Percentiles rank a stretch among this genome's conserved stretches.
These are phyloP conservation scores for Lathronympha strigana DNA, from an alignment of 2,888 invertebrate species.

Conservation along the genomic window DNA sequence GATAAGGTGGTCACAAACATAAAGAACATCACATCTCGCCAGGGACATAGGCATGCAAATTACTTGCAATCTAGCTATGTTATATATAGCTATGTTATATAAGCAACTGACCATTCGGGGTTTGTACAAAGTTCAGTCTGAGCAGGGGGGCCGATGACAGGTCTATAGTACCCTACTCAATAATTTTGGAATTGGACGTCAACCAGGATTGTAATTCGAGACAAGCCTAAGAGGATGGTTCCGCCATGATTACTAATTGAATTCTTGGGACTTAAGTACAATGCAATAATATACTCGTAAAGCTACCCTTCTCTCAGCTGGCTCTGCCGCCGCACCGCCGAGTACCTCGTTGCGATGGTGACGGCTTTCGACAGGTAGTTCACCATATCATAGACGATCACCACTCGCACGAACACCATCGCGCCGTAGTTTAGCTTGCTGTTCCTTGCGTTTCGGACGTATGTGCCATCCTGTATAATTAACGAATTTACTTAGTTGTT, in stretches of 20 bases:
- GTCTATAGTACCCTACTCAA: too few relatives aligned
- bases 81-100: too few relatives aligned
- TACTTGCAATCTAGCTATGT: too few relatives aligned
- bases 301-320: constrained; percentile 89
- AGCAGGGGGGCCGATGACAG: too few relatives aligned
- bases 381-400: constrained; percentile 90
- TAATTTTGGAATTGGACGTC: too few relatives aligned
- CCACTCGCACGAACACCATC: constrained; percentile 96
- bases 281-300: background rate
- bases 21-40: too few relatives aligned
- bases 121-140: too few relatives aligned
- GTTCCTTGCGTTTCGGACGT: constrained; percentile 88
- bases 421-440: constrained; percentile 94
- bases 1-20: too few relatives aligned
- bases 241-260: background rate
- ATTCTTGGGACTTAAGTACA: background rate
- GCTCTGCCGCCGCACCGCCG: constrained; percentile 94
- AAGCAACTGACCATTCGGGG: too few relatives aligned
- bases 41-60: too few relatives aligned
- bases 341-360: constrained; percentile 95
- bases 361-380: constrained; percentile 90
- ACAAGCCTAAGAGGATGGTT: background rate
- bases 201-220: too few relatives aligned
- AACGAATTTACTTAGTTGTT: constrained; percentile 24
- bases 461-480: constrained; percentile 89